Conservation (phyloP, 2,888 invertebrate genomes). For the Megaustenia siamemsis region DNA sequence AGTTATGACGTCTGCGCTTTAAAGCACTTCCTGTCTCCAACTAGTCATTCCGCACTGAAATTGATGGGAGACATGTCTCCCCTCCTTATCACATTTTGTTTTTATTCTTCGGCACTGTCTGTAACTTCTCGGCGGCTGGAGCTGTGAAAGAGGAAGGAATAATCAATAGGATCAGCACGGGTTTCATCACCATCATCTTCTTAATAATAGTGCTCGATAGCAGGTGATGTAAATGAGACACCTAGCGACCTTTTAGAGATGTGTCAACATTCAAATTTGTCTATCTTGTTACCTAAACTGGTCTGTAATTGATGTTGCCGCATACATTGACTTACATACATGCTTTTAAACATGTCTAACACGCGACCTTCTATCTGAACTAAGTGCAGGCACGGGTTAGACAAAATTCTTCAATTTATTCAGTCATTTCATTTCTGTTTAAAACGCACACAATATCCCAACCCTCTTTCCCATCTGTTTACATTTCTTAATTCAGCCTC, state of each 20-base stretch:
- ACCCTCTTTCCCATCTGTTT: too few relatives aligned
- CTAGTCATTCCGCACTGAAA: not conserved
- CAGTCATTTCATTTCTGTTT: too few relatives aligned
- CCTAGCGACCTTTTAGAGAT: not conserved
- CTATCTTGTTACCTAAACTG: not conserved
- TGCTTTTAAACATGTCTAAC: not conserved
- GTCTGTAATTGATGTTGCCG: not conserved
- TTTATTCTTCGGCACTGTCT: not conserved
- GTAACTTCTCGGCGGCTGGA: not conserved
- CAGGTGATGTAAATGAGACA: slow-evolving; percentile 24
- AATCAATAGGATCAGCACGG: slow-evolving; percentile 10
- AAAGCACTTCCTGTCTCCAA: not conserved
- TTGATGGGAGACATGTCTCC: not conserved
- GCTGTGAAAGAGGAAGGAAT: not conserved
- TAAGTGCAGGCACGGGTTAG: too few relatives aligned
- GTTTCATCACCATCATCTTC: not conserved
- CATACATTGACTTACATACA: not conserved
- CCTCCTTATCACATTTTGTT: not conserved
- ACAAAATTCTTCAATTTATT: too few relatives aligned
- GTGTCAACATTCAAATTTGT: not conserved
- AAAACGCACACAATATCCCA: too few relatives aligned
- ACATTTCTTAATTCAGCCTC: too few relatives aligned
- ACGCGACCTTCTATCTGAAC: not conserved
- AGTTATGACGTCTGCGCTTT: not conserved
- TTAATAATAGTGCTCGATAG: not conserved